Evolutionary conservation across 2,113 vertebrate genomes (phyloP), one percentile per base, ranked within the genome.

Genomic region (Microcebus jonahi): DNA sequence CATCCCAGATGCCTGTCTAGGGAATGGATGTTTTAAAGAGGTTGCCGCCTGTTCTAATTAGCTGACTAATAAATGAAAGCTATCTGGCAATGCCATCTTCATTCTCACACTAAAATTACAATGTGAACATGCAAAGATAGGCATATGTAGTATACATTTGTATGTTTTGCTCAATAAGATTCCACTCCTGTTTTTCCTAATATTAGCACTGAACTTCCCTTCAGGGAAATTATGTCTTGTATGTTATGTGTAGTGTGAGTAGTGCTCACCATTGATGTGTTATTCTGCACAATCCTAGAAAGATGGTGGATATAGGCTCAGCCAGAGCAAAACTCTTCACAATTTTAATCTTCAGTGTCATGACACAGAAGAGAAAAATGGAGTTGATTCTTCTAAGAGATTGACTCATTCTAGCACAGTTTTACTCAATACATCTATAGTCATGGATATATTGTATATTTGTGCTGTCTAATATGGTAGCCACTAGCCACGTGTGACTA

Each of bases 11-110:
- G 1, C 45, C 65, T 79, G 18, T 68, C 27, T 31, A 77, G 76
- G 85, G 71, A 95, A 73, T 0, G 13, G 8, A 65, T 48, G 29
- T 63, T 94, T 71, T 84, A 81, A 95, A 95, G 75, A 90, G 39
- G n/a, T 57, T 88, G 9, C 65, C 18, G 81, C 94, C 94, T 96
- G 53, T 90, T 92, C 67, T 90, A 76, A 79, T 96, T 94, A 96
- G 31, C 25, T 50, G 15, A 80, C 8, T 57, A 53, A 90, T 23
- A 55, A 96, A 88, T 84, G 63, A 88, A 81, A 59, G 71, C 4
- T 92, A n/a, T n/a, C 70, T 36, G 59, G 7, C 57, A 96, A 18
- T 76, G 29, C 15, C 31, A 50, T 73, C 25, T 87, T 73, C n/a
- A 27, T 77, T 63, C 17, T 81, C 8, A 55, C 10, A 36, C n/a